phyloP scores from a whole-genome alignment of 2,888 invertebrate species.

The Temnothorax rugatulus region DNA sequence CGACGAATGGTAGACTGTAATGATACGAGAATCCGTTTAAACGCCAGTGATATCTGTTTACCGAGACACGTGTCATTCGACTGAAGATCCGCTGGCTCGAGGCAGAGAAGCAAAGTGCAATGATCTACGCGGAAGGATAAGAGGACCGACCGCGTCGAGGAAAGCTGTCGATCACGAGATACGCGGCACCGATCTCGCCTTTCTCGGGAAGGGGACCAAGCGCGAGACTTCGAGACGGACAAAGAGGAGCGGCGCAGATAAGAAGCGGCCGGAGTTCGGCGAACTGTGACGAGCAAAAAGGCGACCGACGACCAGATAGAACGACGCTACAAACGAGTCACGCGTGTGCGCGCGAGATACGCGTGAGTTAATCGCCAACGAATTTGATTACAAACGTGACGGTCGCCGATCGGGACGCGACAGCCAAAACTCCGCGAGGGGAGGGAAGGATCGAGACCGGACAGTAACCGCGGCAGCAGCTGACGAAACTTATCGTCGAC shows the following conservation, averaged over 20 bases:
- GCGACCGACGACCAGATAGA: neutral
- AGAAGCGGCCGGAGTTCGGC: conserved; percentile 25
- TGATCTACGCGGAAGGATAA: conserved; percentile 10
- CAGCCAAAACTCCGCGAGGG: neutral
- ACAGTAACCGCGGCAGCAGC: neutral
- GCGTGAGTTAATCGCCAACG: conserved; percentile 66
- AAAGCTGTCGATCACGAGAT: neutral
- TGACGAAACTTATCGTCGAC: neutral
- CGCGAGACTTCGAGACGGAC: conserved; percentile 17
- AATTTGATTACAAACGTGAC: conserved; percentile 75
- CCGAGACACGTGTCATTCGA: neutral
- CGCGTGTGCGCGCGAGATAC: conserved; percentile 5
- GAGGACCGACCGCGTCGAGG: neutral
- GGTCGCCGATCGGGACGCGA: conserved; percentile 35
- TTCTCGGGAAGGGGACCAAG: neutral
- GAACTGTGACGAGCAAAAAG: conserved; percentile 31
- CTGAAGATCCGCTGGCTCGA: neutral
- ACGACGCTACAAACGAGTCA: neutral
- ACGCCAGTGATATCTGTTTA: neutral
- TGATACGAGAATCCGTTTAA: conserved; percentile 7
- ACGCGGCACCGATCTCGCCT: neutral
- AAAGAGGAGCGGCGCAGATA: conserved; percentile 32
- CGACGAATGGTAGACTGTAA: neutral
- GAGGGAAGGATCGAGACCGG: neutral
- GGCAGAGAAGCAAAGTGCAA: neutral